phyloP scores from a whole-genome alignment of 2,888 invertebrate species.

The Pyrocoelia pectoralis region DNA sequence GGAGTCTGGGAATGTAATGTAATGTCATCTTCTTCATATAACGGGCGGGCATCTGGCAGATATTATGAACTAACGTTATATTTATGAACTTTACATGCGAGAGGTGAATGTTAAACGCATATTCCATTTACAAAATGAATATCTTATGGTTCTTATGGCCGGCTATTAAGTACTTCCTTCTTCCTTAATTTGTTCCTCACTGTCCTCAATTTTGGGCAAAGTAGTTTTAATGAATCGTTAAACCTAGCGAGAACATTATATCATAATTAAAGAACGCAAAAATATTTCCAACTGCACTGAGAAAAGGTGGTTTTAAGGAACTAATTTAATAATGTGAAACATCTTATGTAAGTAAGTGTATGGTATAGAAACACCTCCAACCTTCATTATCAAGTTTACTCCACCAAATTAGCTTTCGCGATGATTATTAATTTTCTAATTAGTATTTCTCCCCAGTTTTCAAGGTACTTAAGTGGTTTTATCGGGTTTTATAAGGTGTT shows the following conservation, averaged over 20 bases:
- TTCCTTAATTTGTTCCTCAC: constrained; percentile 32
- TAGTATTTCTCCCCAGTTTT: constrained; percentile 36
- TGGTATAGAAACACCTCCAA: constrained; percentile 16
- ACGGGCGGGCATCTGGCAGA: constrained; percentile 53
- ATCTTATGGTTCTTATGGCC: constrained; percentile 32
- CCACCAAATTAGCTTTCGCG: constrained; percentile 26
- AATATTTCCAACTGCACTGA: background rate
- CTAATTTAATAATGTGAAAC: constrained; percentile 13
- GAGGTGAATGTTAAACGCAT: constrained; percentile 56
- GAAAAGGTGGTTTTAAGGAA: constrained; percentile 5
- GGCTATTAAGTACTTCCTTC: constrained; percentile 31
- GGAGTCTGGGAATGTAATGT: constrained; percentile 54
- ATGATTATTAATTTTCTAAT: constrained; percentile 36
- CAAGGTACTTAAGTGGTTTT: constrained; percentile 39
- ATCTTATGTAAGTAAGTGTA: constrained; percentile 1
- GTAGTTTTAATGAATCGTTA: constrained; percentile 9
- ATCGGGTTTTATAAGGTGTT: constrained; percentile 29
- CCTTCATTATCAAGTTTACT: constrained; percentile 30
- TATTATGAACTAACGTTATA: constrained; percentile 53
- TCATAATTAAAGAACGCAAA: constrained; percentile 8
- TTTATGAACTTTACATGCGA: constrained; percentile 53
- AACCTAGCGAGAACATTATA: background rate
- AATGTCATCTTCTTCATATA: constrained; percentile 51
- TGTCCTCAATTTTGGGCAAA: constrained; percentile 19
- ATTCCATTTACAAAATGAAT: constrained; percentile 39